A percentile compares a stretch with the other conserved stretches of the same genome.
These are phyloP conservation scores for Crypturellus tataupa DNA, from an alignment of 2,797 vertebrate genomes.

Conservation along the genomic window DNA sequence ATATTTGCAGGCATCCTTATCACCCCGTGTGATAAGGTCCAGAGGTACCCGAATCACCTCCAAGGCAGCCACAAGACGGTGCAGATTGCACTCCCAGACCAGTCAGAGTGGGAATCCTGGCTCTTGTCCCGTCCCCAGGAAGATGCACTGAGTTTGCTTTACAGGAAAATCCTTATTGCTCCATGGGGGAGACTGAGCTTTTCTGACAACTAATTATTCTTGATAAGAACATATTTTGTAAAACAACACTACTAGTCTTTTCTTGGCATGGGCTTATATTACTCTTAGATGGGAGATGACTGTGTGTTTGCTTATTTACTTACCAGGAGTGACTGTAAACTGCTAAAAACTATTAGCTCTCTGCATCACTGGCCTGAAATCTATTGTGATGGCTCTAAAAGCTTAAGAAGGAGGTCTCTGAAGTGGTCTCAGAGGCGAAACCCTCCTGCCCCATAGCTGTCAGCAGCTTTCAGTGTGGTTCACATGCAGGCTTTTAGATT, in stretches of 20 bases:
- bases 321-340: not conserved
- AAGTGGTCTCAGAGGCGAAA: not conserved
- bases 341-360: not conserved
- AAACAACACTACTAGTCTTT: not conserved
- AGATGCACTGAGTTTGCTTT: not conserved
- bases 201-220: slow-evolving; percentile 5
- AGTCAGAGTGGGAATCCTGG: not conserved
- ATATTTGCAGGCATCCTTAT: not conserved
- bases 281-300: not conserved
- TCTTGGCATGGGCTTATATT: not conserved
- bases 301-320: slow-evolving; percentile 30
- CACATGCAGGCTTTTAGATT: rapidly evolving
- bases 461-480: not conserved
- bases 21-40: not conserved
- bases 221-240: not conserved
- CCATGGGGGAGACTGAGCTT: not conserved
- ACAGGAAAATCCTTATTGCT: not conserved
- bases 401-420: not conserved
- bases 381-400: not conserved
- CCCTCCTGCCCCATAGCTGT: slow-evolving; percentile 23
- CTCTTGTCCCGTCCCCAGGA: not conserved
- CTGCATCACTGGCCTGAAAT: not conserved
- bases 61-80: not conserved
- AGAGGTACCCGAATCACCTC: not conserved
- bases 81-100: not conserved